Percentiles rank a stretch among this genome's conserved stretches.
phyloP scores from a whole-genome alignment of 2,113 vertebrate genomes.

The Vicugna pacos region DNA sequence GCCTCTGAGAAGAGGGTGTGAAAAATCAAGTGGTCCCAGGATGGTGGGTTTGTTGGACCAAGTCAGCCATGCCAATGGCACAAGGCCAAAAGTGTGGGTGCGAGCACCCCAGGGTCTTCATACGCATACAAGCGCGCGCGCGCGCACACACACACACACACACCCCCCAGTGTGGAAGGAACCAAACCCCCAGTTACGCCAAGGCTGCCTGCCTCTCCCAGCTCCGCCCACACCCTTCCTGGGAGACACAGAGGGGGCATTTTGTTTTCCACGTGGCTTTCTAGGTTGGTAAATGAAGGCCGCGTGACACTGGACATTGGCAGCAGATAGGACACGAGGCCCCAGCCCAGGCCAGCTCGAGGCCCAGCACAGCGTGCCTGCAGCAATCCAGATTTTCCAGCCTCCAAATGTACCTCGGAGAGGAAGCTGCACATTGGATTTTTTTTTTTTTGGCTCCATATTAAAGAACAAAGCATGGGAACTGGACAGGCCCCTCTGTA shows the following conservation, averaged over 20 bases:
- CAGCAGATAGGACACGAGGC: neutral
- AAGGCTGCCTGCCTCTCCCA: neutral
- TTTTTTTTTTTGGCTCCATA: slow-evolving; percentile 67
- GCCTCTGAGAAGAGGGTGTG: neutral
- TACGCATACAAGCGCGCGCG: too few relatives aligned
- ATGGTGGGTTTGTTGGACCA: neutral
- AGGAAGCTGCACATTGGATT: slow-evolving; percentile 49
- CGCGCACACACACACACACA: neutral
- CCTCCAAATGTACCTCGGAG: slow-evolving; percentile 23
- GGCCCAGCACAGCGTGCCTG: neutral
- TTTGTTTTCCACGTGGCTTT: neutral
- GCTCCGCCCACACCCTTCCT: neutral
- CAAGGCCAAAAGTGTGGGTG: neutral
- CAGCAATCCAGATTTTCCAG: slow-evolving; percentile 26
- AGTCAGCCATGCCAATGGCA: neutral
- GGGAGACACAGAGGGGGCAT: neutral
- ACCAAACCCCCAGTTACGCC: neutral
- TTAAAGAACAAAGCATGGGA: slow-evolving; percentile 75
- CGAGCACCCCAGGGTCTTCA: neutral
- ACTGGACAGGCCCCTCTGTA: slow-evolving; percentile 63
- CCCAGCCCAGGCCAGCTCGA: neutral
- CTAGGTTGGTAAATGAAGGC: neutral
- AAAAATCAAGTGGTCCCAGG: neutral
- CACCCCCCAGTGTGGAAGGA: neutral
- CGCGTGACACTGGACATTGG: neutral